These are phyloP conservation scores for Eueremaeus valkanovi DNA, from an alignment of 2,888 invertebrate species.

Conservation along the genomic window DNA sequence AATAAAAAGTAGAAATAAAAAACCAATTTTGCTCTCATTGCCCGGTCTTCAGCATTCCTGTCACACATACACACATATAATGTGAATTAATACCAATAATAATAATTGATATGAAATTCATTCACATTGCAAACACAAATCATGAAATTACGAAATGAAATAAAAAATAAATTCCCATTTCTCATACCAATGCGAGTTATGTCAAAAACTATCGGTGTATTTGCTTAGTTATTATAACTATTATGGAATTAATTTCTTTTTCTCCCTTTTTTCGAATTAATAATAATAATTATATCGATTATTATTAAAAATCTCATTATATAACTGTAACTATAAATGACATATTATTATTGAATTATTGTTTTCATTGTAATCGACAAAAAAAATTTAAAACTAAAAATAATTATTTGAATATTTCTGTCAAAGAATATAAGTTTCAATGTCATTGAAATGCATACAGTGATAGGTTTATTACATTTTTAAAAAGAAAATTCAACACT, in stretches of 20 bases:
- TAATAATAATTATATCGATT: slow-evolving; percentile 13
- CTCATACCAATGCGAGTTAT: not conserved
- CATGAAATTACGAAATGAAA: slow-evolving; percentile 13
- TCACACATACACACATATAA: slow-evolving; percentile 11
- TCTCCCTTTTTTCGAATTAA: not conserved
- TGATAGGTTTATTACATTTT: not conserved
- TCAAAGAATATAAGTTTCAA: not conserved
- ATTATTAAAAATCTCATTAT: not conserved
- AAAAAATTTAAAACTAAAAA: not conserved
- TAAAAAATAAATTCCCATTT: not conserved
- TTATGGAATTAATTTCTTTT: not conserved
- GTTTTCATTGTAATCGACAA: slow-evolving; percentile 9
- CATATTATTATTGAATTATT: slow-evolving; percentile 1
- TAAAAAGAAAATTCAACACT: not conserved
- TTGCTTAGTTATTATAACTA: slow-evolving; percentile 6
- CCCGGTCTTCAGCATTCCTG: slow-evolving; percentile 14
- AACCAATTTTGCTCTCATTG: not conserved
- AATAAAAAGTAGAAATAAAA: not conserved
- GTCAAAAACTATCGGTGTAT: slow-evolving; percentile 13
- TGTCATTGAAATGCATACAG: not conserved
- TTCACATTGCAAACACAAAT: not conserved
- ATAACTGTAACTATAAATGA: not conserved
- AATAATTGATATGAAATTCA: slow-evolving; percentile 29
- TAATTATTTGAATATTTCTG: not conserved
- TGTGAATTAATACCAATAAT: slow-evolving; percentile 10